Evolutionary conservation across 2,797 vertebrate genomes (phyloP), one percentile per base, ranked within the genome.

Genomic region (Coregonus suidteri): DNA sequence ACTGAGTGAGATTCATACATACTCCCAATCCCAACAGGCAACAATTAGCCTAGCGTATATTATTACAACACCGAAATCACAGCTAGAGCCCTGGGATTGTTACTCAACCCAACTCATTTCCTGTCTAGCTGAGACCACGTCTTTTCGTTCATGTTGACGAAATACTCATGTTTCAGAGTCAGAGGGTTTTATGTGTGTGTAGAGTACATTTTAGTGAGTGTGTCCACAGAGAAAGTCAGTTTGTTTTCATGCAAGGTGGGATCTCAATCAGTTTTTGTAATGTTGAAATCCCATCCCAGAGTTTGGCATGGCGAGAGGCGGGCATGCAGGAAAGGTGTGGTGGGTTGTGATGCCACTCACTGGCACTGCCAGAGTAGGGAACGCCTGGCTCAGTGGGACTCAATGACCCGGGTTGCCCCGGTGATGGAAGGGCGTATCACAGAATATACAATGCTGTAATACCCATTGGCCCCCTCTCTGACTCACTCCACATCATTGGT

Each of bases 271-370:
- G 13, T n/a, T 35, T 20, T 15, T 7, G 52, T n/a, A 75, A 87
- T 84, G 83, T 88, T 88, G 85, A 84, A 87, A 85, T 31, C 16
- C 34, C 6, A 13, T 20, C 31, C 54, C 83, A 64, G 79, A 14
- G 15, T 25, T 67, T 41, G 54, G 41, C 41, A 69, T 62, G 65
- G 9, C 11, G 70, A 20, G 35, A 16, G 70, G 37, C 1, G 30
- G 0, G 20, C 14, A 73, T 71, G 86, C 88, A 87, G 88, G 83
- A 86, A 82, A 82, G 86, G 88, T 81, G 89, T 87, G 78, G 84
- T 30, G 52, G 56, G 47, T 14, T 37, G 34, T 6, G 75, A 75
- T 64, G 59, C 64, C 41, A 79, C 66, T 16, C n/a, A 65, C 35
- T 79, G 76, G 77, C 16, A 41, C 9, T 25, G 4, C 59, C 20